Evolutionary conservation across 2,888 invertebrate genomes (phyloP).

Genomic region (Clunio marinus): DNA sequence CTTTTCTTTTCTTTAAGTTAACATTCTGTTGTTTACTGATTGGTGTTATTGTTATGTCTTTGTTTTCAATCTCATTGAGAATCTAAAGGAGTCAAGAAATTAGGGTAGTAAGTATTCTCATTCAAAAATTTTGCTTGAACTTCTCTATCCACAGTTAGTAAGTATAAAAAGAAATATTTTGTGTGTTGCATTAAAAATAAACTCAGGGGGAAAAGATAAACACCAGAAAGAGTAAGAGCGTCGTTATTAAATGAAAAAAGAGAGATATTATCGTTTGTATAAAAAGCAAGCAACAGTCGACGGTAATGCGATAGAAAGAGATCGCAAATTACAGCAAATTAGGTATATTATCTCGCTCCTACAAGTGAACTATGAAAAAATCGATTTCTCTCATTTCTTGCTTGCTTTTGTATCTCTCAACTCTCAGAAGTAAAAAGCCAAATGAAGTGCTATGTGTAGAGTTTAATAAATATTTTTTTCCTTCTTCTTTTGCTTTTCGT

Average conservation of each 20-base stretch:
- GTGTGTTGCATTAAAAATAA: neutral
- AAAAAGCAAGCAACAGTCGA: neutral
- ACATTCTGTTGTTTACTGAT: conserved; percentile 25
- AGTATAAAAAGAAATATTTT: too few species aligned
- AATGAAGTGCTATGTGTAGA: conserved; percentile 20
- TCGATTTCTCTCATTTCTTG: neutral
- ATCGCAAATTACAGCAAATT: too few species aligned
- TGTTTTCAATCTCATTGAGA: conserved; percentile 33
- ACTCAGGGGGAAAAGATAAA: neutral
- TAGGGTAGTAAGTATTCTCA: too few species aligned
- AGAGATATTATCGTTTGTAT: too few species aligned
- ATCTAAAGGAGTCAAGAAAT: too few species aligned
- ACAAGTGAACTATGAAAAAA: neutral
- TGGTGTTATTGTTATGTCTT: conserved; percentile 35
- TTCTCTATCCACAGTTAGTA: too few species aligned
- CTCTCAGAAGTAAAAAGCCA: neutral
- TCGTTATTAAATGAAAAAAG: too few species aligned
- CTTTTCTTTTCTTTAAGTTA: conserved; percentile 24
- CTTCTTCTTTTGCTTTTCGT: too few species aligned
- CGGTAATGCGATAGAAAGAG: conserved; percentile 6
- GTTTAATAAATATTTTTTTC: conserved; percentile 34
- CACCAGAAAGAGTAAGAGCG: neutral
- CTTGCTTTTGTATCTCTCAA: neutral
- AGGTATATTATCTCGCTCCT: neutral
- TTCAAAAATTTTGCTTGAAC: too few species aligned